A percentile compares a stretch with the other conserved stretches of the same genome.
phyloP scores from a whole-genome alignment of 2,113 vertebrate species.

The Delphinapterus leucas region DNA sequence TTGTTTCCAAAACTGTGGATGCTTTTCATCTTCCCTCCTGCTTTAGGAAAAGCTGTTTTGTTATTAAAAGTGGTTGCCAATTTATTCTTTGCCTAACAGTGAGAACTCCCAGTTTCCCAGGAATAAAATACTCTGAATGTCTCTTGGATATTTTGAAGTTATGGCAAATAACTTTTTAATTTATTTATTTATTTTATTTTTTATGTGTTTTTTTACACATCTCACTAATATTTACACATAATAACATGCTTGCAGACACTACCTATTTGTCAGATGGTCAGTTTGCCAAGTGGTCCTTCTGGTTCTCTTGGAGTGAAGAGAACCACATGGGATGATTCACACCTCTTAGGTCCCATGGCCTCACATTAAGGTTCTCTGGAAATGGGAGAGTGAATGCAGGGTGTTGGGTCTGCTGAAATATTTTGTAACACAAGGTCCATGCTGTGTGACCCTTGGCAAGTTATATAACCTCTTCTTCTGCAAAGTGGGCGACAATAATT shows the following conservation, averaged over 20 bases:
- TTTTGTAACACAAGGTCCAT: not conserved
- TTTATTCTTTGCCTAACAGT: constrained; percentile 27
- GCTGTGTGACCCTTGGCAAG: not conserved
- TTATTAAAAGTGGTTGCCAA: constrained; percentile 5
- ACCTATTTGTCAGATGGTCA: not conserved
- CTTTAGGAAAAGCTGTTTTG: not conserved
- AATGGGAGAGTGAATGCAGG: not conserved
- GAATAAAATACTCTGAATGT: constrained; percentile 12
- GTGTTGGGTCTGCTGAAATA: not conserved
- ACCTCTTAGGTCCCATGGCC: not conserved
- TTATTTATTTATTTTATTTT: too few relatives aligned
- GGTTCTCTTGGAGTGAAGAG: not conserved
- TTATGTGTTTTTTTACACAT: not conserved
- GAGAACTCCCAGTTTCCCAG: constrained; percentile 25
- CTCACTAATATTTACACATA: not conserved
- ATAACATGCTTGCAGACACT: not conserved
- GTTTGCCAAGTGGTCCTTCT: not conserved
- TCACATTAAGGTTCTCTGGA: not conserved
- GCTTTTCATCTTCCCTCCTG: not conserved
- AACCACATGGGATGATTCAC: not conserved
- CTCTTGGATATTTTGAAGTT: constrained; percentile 30
- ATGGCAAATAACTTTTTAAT: not conserved
- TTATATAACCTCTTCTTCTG: not conserved
- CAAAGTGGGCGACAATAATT: not conserved
- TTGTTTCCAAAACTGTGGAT: not conserved